phyloP scores from a whole-genome alignment of 2,113 vertebrate species.

The Speoplatyrhinus poulsoni region DNA sequence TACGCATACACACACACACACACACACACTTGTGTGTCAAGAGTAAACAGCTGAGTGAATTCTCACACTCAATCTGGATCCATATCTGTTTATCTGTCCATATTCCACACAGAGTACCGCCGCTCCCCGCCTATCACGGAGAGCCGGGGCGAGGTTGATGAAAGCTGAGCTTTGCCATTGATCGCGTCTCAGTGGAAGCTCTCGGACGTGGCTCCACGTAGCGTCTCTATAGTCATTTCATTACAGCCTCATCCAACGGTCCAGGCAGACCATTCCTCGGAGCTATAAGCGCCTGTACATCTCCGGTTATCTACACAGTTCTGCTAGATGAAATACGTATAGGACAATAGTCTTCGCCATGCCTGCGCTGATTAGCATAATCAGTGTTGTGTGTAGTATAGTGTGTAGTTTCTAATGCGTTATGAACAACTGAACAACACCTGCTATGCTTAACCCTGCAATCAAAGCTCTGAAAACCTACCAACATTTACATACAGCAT shows the following conservation, averaged over 20 bases:
- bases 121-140: background rate
- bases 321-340: background rate
- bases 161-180: constrained; percentile 5
- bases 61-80: constrained; percentile 6
- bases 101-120: background rate
- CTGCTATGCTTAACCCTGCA: background rate
- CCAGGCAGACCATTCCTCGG: no score
- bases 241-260: constrained; percentile 1
- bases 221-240: background rate
- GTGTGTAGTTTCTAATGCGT: background rate
- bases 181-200: constrained; percentile 11
- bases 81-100: background rate
- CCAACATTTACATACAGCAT: no score
- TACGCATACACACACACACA: background rate
- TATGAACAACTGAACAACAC: background rate
- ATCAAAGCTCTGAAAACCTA: no score
- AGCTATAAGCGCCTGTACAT: constrained; percentile 17
- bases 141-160: constrained; percentile 10
- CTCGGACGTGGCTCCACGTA: constrained; percentile 11
- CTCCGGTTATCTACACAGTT: background rate
- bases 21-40: background rate
- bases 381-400: background rate
- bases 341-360: no score
- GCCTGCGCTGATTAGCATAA: background rate
- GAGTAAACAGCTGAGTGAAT: constrained; percentile 1